These are phyloP conservation scores for Lontra canadensis DNA, from an alignment of 2,113 vertebrate genomes.

Conservation along the genomic window DNA sequence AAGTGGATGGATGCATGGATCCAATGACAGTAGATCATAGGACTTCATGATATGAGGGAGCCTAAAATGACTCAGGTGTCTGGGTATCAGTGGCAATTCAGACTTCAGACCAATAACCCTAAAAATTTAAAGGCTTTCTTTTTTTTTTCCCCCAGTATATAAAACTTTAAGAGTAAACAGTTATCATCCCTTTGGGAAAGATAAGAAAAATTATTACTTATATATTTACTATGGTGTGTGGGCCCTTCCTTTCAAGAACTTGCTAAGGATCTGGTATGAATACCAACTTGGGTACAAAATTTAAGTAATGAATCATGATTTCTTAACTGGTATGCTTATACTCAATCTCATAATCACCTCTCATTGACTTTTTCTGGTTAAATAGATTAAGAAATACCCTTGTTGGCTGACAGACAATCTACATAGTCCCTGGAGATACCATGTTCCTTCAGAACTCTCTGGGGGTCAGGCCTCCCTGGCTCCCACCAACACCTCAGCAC, in stretches of 20 bases:
- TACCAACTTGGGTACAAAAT: background rate
- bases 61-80: background rate
- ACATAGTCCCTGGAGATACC: background rate
- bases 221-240: background rate
- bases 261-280: background rate
- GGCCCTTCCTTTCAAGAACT: background rate
- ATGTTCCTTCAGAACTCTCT: background rate
- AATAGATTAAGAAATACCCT: background rate
- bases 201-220: background rate
- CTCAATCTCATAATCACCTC: background rate
- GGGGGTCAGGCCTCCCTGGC: background rate
- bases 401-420: background rate
- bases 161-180: background rate
- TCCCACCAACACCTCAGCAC: background rate
- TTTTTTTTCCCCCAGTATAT: background rate
- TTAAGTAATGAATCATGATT: background rate
- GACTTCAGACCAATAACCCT: background rate
- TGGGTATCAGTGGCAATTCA: background rate
- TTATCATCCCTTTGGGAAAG: background rate
- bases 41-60: background rate
- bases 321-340: background rate
- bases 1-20: too few species aligned
- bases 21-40: background rate
- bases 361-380: background rate
- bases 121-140: background rate